phyloP scores from a whole-genome alignment of 1,140 invertebrate genomes.

The Sycobia sp. region DNA sequence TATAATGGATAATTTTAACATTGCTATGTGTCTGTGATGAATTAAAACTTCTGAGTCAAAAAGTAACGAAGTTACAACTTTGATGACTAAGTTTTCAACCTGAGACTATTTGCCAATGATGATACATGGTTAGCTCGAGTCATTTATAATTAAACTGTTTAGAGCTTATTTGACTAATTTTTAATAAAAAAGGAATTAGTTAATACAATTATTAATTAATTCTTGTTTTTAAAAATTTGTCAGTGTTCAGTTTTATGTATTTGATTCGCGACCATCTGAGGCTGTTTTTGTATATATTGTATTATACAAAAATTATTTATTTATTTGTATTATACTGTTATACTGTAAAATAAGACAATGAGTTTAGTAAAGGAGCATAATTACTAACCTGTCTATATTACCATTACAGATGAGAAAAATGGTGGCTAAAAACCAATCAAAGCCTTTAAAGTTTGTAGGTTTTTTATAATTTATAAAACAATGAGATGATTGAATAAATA shows the following conservation, averaged over 20 bases:
- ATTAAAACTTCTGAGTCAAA: constrained; percentile 39
- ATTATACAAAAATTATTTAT: no score
- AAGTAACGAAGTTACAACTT: constrained; percentile 36
- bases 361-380: constrained; percentile 13
- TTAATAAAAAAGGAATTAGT: no score
- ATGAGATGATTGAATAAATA: constrained; percentile 50
- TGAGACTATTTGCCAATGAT: constrained; percentile 56
- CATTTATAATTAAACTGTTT: constrained; percentile 10
- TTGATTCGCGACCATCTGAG: constrained; percentile 57
- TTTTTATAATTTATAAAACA: constrained; percentile 52
- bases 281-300: constrained; percentile 26
- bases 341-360: constrained; percentile 5
- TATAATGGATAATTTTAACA: constrained; percentile 20
- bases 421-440: constrained; percentile 58
- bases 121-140: constrained; percentile 57
- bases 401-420: constrained; percentile 55
- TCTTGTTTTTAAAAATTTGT: not conserved
- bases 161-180: not conserved
- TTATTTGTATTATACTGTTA: not conserved
- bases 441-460: constrained; percentile 44
- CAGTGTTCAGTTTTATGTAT: not conserved
- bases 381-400: constrained; percentile 50
- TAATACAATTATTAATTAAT: no score
- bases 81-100: constrained; percentile 60
- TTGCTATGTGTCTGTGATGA: constrained; percentile 48